A percentile compares a stretch with the other conserved stretches of the same genome.
phyloP scores from a whole-genome alignment of 2,888 invertebrate genomes.

The Ceraclea dissimilis region DNA sequence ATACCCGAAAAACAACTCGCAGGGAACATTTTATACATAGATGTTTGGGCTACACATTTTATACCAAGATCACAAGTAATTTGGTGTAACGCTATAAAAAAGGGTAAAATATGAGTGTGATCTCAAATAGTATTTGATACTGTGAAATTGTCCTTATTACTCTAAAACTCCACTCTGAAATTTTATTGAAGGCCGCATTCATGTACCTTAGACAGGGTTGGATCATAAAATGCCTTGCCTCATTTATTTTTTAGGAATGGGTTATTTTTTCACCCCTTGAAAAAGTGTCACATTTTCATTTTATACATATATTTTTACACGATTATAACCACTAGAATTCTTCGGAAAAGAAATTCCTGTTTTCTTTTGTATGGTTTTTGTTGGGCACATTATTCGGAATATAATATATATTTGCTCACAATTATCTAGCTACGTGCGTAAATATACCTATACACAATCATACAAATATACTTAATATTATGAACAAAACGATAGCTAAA shows the following conservation, averaged over 20 bases:
- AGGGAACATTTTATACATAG: background rate
- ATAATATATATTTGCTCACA: no score
- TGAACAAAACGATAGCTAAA: no score
- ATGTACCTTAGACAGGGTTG: background rate
- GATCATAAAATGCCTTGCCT: constrained; percentile 8
- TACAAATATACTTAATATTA: no score
- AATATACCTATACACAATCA: no score
- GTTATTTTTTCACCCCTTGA: constrained; percentile 11
- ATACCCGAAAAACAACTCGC: background rate
- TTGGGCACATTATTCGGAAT: no score
- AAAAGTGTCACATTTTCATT: constrained; percentile 11
- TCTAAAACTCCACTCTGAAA: background rate
- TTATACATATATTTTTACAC: background rate
- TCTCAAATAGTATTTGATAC: background rate
- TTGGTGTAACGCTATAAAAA: background rate
- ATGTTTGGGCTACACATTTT: no score
- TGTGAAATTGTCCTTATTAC: background rate
- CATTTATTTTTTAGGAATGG: constrained; percentile 9
- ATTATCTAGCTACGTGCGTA: no score
- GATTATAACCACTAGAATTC: no score
- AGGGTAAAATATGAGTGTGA: background rate
- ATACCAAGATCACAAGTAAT: no score
- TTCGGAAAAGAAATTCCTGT: no score
- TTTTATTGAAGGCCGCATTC: background rate
- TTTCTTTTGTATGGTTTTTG: no score